These are phyloP conservation scores for Scaptomyza caliginosa DNA, from an alignment of 2,888 invertebrate genomes.

Conservation along the genomic window DNA sequence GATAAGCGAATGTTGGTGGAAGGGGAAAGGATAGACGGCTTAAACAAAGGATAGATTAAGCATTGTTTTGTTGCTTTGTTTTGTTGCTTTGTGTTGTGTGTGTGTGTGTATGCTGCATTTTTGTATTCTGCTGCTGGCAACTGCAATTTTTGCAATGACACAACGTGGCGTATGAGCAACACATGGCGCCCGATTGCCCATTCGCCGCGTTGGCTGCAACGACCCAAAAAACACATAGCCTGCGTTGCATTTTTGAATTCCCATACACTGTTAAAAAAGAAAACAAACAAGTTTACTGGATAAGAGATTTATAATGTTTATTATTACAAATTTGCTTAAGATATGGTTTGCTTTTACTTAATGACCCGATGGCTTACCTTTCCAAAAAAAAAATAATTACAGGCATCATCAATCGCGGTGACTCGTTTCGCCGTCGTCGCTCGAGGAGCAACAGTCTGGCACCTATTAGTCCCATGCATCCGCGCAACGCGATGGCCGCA, in stretches of 20 bases:
- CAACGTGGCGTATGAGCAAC: constrained; percentile 64
- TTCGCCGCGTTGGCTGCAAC: constrained; percentile 37
- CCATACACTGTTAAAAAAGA: not conserved
- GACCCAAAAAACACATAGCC: constrained; percentile 9
- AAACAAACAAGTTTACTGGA: not conserved
- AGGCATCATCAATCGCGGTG: constrained; percentile 97
- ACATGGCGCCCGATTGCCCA: constrained; percentile 42
- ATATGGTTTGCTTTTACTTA: constrained; percentile 9
- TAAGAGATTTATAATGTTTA: too few species aligned
- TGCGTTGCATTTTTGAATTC: constrained; percentile 32
- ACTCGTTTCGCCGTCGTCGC: constrained; percentile 94
- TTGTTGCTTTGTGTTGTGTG: constrained; percentile 8
- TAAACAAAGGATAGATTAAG: constrained; percentile 66
- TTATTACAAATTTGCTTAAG: too few species aligned
- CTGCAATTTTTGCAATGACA: constrained; percentile 36
- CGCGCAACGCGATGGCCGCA: constrained; percentile 70
- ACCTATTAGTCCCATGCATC: constrained; percentile 86
- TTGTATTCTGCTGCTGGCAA: constrained; percentile 43
- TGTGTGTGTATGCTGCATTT: constrained; percentile 3
- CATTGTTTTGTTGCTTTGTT: constrained; percentile 38
- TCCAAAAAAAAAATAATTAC: constrained; percentile 37
- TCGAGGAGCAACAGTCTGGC: constrained; percentile 93
- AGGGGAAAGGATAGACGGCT: not conserved
- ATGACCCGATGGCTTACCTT: constrained; percentile 3
- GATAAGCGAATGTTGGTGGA: not conserved